A percentile compares a stretch with the other conserved stretches of the same genome.
Conservation (phyloP, 2,888 invertebrate genomes). For the Pomacea canaliculata region DNA sequence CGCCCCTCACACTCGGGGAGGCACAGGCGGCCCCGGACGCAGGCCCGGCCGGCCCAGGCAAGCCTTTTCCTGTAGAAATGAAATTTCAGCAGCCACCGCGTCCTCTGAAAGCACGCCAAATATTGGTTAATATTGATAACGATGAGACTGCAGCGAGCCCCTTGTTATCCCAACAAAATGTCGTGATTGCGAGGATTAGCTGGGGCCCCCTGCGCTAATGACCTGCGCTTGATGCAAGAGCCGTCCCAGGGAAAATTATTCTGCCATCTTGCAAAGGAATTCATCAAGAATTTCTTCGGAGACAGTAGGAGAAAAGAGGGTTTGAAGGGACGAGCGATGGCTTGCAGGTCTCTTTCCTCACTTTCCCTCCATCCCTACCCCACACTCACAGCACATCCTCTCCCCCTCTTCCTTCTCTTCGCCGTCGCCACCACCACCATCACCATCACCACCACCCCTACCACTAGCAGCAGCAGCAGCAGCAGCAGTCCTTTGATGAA, state of each 20-base stretch:
- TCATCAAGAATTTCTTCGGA: slow-evolving; percentile 3
- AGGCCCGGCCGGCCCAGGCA: neutral
- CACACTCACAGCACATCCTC: too few species aligned
- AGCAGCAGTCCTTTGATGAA: neutral
- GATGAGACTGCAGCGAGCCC: neutral
- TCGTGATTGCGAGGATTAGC: slow-evolving; percentile 22
- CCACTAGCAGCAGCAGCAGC: neutral
- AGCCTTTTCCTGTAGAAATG: slow-evolving; percentile 20
- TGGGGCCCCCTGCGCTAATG: neutral
- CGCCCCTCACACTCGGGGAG: neutral
- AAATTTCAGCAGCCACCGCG: slow-evolving; percentile 14
- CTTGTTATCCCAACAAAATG: slow-evolving; percentile 18
- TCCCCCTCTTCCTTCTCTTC: neutral
- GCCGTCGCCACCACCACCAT: neutral
- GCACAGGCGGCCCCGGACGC: neutral
- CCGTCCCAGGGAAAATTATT: neutral
- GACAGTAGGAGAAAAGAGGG: neutral
- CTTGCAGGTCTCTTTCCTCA: neutral
- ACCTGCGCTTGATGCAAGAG: neutral
- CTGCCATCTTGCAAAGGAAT: slow-evolving; percentile 10
- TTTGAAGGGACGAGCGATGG: neutral
- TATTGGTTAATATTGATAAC: slow-evolving; percentile 23
- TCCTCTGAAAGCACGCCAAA: neutral
- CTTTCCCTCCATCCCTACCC: too few species aligned
- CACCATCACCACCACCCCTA: neutral